A percentile compares a stretch with the other conserved stretches of the same genome.
These are phyloP conservation scores for Mycteria americana DNA, from an alignment of 2,797 vertebrate genomes.

Conservation along the genomic window DNA sequence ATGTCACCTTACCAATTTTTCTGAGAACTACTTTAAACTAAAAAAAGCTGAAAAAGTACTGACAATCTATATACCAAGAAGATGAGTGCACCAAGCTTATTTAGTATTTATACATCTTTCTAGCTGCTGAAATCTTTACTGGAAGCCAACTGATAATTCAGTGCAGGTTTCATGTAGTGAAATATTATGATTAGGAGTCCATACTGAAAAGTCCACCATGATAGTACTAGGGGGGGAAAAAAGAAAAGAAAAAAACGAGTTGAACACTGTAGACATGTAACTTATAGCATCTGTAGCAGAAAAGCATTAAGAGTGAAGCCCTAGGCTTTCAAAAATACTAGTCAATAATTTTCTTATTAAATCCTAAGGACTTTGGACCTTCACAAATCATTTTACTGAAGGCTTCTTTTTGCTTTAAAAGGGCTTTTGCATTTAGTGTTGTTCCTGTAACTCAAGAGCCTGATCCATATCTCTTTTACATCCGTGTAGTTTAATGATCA, in stretches of 20 bases:
- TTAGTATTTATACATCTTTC: background rate
- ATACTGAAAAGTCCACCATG: background rate
- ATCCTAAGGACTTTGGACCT: background rate
- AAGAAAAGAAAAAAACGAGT: background rate
- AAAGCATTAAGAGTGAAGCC: background rate
- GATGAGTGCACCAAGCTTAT: background rate
- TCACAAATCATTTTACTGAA: background rate
- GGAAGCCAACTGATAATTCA: background rate
- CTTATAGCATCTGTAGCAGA: background rate
- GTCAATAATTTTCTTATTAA: background rate
- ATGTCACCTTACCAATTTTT: background rate
- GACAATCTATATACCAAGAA: background rate
- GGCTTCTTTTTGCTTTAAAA: background rate
- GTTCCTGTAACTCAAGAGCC: background rate
- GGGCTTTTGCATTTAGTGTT: background rate
- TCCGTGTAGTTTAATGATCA: background rate
- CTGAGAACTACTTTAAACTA: background rate
- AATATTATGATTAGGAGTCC: background rate
- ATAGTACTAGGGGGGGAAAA: background rate
- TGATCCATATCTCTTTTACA: background rate
- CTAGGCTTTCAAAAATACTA: background rate
- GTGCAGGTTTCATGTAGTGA: background rate
- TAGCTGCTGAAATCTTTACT: background rate
- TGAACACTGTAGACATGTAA: slow-evolving; percentile 15
- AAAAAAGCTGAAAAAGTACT: background rate